Base-by-base conservation (phyloP, 2,113 vertebrate species). In the Nannobrachium achirus region DNA sequence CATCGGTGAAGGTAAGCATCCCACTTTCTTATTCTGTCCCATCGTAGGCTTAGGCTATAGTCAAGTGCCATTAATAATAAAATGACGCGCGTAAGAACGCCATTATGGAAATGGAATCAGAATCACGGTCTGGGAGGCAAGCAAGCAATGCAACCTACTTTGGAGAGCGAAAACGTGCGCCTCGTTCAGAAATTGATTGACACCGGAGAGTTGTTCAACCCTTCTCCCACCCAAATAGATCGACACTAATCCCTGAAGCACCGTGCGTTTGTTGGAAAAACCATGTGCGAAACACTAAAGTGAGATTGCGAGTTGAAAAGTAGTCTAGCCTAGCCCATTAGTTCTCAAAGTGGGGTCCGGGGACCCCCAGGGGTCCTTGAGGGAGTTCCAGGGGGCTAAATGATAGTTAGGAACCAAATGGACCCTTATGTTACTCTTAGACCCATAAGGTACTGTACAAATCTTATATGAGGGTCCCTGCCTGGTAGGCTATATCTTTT, bases 1-100 rank as follows among this genome's bases (percentile, higher is more conserved):
- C 79, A 62, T 75, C 83, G 71, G 72, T 89, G 74, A 89, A 91
- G 91, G 91, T 92, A 91, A 89, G 88, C 76, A n/a, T 39, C 68
- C 51, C 25, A 33, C 72, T 84, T 81, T 60, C 50, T 18, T 10
- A 16, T 44, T 61, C 18, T 61, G 9, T 52, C 68, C n/a, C 78
- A 68, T 65, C 63, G 56, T 4, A 19, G 16, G n/a, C n/a, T n/a
- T n/a, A n/a, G 7, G 40, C 66, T 80, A 39, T 41, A 9, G 71
- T 79, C 72, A 63, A 18, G 75, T 65, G 69, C 60, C 74, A 75
- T 85, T 84, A 82, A 88, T 83, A 83, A 83, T 75, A 48, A 42
- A 81, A 40, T 71, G 61, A 82, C 46, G 56, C 66, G 59, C 56
- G 25, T 33, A 33, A 33, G 25, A 33, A 33, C 25, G 25, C 25